phyloP scores from a whole-genome alignment of 2,797 vertebrate species.

The Mus spretus region DNA sequence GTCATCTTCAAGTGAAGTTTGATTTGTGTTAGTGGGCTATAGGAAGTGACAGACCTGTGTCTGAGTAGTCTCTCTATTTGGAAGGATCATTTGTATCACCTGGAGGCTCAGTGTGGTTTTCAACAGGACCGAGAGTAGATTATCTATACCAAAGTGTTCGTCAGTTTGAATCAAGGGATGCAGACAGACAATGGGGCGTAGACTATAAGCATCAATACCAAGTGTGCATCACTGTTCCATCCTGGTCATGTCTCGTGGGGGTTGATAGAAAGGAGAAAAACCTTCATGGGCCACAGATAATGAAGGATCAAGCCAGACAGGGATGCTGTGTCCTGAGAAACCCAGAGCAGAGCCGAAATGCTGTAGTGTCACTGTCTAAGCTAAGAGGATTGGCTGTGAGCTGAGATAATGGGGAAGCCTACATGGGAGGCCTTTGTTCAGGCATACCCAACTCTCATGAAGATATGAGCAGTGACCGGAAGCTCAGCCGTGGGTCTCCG shows the following conservation, averaged over 20 bases:
- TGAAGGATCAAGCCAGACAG: background rate
- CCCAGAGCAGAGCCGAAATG: accelerated
- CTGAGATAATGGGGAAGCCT: background rate
- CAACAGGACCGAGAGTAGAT: accelerated
- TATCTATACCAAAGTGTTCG: accelerated
- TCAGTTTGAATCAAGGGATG: background rate
- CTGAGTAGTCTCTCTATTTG: background rate
- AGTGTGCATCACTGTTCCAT: accelerated
- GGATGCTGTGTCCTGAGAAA: background rate
- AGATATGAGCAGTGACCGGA: accelerated
- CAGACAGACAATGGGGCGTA: too few species aligned
- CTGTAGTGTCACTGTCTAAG: too few species aligned
- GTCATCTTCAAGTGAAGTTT: accelerated
- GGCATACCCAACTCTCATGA: accelerated
- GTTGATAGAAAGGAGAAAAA: background rate
- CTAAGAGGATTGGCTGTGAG: accelerated
- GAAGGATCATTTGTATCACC: background rate
- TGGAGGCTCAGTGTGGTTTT: background rate
- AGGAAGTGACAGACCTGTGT: background rate
- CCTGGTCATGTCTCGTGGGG: background rate
- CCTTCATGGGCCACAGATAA: accelerated
- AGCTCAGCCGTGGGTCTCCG: accelerated
- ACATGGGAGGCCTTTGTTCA: accelerated
- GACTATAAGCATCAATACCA: accelerated
- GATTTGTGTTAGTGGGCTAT: accelerated